Percentiles rank a stretch among this genome's conserved stretches.
These are phyloP conservation scores for Temnothorax longispinosus DNA, from an alignment of 1,140 invertebrate species.

Conservation along the genomic window DNA sequence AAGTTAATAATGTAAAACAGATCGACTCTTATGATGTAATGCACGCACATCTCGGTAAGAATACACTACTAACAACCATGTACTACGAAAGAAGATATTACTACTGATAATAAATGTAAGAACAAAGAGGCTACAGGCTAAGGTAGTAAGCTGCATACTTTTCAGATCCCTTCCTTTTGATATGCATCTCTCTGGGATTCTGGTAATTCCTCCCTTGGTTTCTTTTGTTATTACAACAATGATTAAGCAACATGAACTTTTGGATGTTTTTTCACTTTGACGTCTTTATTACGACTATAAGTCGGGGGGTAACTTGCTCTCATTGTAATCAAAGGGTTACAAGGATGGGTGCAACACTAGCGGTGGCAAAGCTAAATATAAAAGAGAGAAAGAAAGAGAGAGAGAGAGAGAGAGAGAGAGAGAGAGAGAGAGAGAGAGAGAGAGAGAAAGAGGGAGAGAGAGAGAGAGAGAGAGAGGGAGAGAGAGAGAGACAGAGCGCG, in stretches of 20 bases:
- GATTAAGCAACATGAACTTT: slow-evolving; percentile 13
- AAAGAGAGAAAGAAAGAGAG: slow-evolving; percentile 20
- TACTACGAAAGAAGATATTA: slow-evolving; percentile 38
- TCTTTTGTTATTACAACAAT: slow-evolving; percentile 1
- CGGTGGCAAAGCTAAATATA: slow-evolving; percentile 51
- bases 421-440: too few relatives aligned
- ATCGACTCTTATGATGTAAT: slow-evolving; percentile 55
- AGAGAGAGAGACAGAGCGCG: too few relatives aligned
- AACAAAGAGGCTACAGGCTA: slow-evolving; percentile 84
- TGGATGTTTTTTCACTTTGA: not conserved
- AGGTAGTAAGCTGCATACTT: slow-evolving; percentile 82
- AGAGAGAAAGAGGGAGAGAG: too few relatives aligned
- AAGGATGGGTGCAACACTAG: slow-evolving; percentile 39
- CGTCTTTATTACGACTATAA: not conserved
- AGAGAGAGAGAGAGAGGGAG: too few relatives aligned
- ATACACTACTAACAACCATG: slow-evolving; percentile 39
- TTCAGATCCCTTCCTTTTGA: slow-evolving; percentile 67
- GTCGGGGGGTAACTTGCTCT: not conserved
- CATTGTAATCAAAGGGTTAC: slow-evolving; percentile 17
- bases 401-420: too few relatives aligned
- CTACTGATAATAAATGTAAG: slow-evolving; percentile 65
- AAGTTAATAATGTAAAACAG: slow-evolving; percentile 12
- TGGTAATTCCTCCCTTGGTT: not conserved
- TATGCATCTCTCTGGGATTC: slow-evolving; percentile 63
- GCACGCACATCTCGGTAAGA: slow-evolving; percentile 63